Percentiles rank a stretch among this genome's conserved stretches.
Conservation (phyloP, 2,113 vertebrate genomes). For the Thermophis baileyi region DNA sequence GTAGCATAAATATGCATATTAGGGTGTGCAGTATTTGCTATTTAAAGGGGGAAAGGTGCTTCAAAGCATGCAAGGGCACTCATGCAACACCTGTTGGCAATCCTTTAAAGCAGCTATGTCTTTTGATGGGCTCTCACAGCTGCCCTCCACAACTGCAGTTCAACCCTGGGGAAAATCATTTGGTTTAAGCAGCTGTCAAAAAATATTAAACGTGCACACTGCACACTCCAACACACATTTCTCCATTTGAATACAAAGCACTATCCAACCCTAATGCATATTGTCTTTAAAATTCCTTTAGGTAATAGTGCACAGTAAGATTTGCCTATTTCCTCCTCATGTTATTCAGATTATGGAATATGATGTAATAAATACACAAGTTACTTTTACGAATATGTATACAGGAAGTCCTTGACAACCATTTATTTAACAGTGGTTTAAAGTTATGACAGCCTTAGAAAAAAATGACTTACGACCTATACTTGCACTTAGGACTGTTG, state of each 20-base stretch:
- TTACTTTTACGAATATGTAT: rapidly evolving
- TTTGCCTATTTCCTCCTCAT: not conserved
- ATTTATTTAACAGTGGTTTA: not conserved
- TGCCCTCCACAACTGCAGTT: not conserved
- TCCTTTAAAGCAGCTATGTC: not conserved
- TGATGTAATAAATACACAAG: not conserved
- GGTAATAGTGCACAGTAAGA: not conserved
- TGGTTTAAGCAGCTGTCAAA: not conserved
- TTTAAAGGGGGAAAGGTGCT: not conserved
- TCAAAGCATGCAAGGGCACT: not conserved
- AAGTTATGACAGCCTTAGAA: not conserved
- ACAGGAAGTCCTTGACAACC: not conserved
- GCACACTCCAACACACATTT: not conserved
- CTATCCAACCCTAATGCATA: not conserved
- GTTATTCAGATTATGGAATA: not conserved
- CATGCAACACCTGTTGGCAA: not conserved
- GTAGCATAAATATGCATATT: not conserved
- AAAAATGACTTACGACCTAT: not conserved
- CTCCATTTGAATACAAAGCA: not conserved
- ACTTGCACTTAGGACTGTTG: not conserved
- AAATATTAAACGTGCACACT: not conserved
- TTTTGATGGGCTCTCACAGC: not conserved
- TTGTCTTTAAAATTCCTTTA: too few species aligned
- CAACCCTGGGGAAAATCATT: not conserved
- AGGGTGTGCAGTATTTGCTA: not conserved